Base-by-base conservation (phyloP, 2,888 invertebrate species). In the Drosophila prolongata region DNA sequence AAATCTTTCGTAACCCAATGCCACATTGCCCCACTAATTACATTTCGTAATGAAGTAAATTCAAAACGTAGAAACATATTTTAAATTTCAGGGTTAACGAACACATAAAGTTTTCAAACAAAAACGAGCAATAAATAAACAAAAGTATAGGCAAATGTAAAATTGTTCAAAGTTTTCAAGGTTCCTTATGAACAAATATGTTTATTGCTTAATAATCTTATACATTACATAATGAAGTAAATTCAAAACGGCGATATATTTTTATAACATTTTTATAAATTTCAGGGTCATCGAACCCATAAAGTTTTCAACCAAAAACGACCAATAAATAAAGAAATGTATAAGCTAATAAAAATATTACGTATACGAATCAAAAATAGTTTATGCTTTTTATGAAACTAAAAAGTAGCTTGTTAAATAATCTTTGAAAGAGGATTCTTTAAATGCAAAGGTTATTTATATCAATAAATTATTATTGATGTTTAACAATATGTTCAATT, bases 211-310 rank as follows among this genome's bases (percentile, higher is more conserved):
- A 24, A 24, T 0, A 24, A 24, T 24, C 24, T 24, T 24, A 4
- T 24, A 24, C 1, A 43, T 49, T 49, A 35, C 35, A 34, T 35
- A 62, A 62, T 62, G 14, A 60, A 47, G 34, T 35, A 24, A 61
- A 49, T 24, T 61, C 14, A 6, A 16, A 35, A n/a, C 24, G 61
- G 16, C 35, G n/a, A 30, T 42, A 42, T 14, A 14, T 35, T 35
- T 43, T 2, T 10, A 49, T 19, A 19, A 19, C 3, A 3, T 19
- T 19, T 19, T 24, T 24, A 24, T 24, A 16, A 16, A 27, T 34
- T 43, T 61, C 49, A 62, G 62, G 64, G 62, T 62, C 11, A 43
- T 43, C 4, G 27, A 27, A 27, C 55, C 27, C 42, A 40, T 54
- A 30, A 30, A 11, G 52, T 30, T 58, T 38, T 6, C n/a, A 38